Evolutionary conservation across 53 echinoderm and acorn worm genomes (phyloP), one percentile per base, ranked within the genome.

Genomic region (Temnopleurus reevesii): DNA sequence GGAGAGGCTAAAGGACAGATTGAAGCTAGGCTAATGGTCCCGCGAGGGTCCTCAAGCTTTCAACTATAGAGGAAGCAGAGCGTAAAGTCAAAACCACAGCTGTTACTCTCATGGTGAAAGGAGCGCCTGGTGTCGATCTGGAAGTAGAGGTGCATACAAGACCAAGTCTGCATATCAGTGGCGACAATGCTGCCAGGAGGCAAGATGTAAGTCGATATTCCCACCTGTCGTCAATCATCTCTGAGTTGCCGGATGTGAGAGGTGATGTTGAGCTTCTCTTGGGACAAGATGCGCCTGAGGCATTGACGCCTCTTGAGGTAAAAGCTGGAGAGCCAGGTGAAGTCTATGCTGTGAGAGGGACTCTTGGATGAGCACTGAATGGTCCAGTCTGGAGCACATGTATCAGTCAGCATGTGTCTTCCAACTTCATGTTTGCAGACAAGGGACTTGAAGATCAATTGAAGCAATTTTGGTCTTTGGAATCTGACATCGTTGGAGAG

Each of bases 311-410:
- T 18, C 45, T 58, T 19, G 95, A 95, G 25, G 80, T 95, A 9
- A 82, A 66, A 25, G 56, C 55, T 35, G 95, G 95, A 18, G 5
- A 5, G 0, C 77, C 53, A 4, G 95, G 92, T 0, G 91, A 88
- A 13, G 91, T 91, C 0, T 95, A 84, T 81, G 90, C 91, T 8
- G 86, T 89, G 5, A 64, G 76, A 18, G 92, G 91, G 2, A 58
- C 71, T 1, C 61, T 95, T 28, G 92, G 91, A n/a, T 95, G 95
- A 92, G 55, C 91, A 19, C 34, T 95, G 43, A 93, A 93, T 76
- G 93, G 95, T 28, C 95, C 95, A 19, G 13, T 95, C 28, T 12
- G 54, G 17, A 0, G 58, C 25, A 36, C 27, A 25, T 80, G 30
- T 19, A 23, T 19, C 0, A 86, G 25, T 61, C 25, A 43, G 5